Conservation (phyloP, 2,113 vertebrate species). For the Chascanopsetta lugubris region DNA sequence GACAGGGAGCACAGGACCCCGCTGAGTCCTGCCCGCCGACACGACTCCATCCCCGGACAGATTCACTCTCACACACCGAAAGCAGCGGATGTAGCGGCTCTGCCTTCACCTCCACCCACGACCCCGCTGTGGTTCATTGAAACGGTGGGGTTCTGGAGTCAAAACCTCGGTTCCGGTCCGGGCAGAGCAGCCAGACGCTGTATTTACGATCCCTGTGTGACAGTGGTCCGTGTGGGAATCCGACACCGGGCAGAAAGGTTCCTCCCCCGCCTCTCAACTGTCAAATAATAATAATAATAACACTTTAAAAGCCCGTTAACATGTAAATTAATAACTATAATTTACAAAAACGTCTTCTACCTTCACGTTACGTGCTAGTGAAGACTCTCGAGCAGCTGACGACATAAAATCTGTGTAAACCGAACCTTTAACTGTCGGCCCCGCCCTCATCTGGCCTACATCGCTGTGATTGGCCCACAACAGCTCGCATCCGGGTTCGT, state of each 20-base stretch:
- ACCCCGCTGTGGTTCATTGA: constrained; percentile 35
- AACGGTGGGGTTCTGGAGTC: neutral
- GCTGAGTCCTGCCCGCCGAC: constrained; percentile 75
- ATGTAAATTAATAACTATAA: neutral
- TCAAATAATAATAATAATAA: neutral
- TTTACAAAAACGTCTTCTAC: neutral
- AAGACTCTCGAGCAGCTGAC: constrained; percentile 26
- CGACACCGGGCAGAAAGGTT: constrained; percentile 36
- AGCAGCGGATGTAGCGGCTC: constrained; percentile 19
- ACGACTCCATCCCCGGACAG: constrained; percentile 70
- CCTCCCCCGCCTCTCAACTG: neutral
- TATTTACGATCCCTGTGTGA: constrained; percentile 72
- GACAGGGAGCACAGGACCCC: constrained; percentile 81
- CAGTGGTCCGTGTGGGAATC: constrained; percentile 67
- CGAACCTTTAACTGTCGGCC: constrained; percentile 9
- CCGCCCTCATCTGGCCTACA: constrained; percentile 41
- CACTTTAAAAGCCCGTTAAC: too few species aligned
- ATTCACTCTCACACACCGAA: constrained; percentile 22
- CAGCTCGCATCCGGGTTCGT: constrained; percentile 60
- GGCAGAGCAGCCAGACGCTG: constrained; percentile 8
- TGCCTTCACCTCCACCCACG: constrained; percentile 2
- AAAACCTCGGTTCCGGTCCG: neutral
- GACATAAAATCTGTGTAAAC: constrained; percentile 7
- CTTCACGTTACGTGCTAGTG: neutral
- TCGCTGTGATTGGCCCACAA: constrained; percentile 52